Base-by-base conservation (phyloP, 2,888 invertebrate species). In the Scaptomyza reducta region DNA sequence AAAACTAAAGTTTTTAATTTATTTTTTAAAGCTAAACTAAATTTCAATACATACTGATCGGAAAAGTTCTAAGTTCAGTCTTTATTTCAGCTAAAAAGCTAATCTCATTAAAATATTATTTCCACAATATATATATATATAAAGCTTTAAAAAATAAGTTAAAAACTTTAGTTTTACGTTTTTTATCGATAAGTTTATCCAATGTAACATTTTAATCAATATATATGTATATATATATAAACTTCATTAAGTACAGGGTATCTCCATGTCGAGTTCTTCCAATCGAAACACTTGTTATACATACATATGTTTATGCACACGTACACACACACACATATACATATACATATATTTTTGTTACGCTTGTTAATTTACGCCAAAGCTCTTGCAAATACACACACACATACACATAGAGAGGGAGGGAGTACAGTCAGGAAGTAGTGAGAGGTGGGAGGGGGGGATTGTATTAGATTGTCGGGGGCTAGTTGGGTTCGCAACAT, bases 291-390 rank as follows among this genome's bases (percentile, higher is more conserved):
- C 6, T 11, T 13, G 2, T 31, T 10, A 31, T 31, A 10, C 7
- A 6, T 29, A 29, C 31, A 31, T 1, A 1, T 25, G 29, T 5
- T 6, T 13, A 9, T 1, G 31, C 31, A 31, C 31, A 31, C 27
- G 2, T 46, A 25, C 1, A 5, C 42, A 9, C 31, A 35, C 35
- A 25, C 27, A 27, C 27, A 22, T 22, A 22, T 22, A 9, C 27
- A 27, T 1, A 27, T 27, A 27, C 1, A 14, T 6, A n/a, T 49
- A 57, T 62, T 58, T 70, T 63, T 78, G 68, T 71, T 70, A 81
- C 81, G 63, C 80, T 78, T 83, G 87, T 85, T 82, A 83, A 83
- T 74, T 83, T 80, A 67, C 84, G 69, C 64, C 64, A 74, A 71
- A 83, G 86, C 76, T 78, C 68, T 77, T 44, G 67, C 64, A 68